Evolutionary conservation across 92 coral and sea anemone genomes (phyloP).

Genomic region (Diadumene lineata): DNA sequence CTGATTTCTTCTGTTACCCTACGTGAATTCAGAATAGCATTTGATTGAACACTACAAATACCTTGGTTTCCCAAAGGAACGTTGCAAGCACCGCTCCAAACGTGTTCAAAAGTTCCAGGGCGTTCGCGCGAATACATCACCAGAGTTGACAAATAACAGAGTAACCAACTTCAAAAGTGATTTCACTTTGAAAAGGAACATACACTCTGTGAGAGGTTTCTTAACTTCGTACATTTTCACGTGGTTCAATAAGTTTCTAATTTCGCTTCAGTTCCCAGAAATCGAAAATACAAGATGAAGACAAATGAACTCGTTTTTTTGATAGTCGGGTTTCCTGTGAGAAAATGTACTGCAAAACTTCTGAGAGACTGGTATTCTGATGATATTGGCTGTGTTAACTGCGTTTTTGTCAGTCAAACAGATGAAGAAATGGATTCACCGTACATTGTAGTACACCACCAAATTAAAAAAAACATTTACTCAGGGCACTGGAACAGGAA

Average conservation of each 20-base stretch:
- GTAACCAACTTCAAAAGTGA: not conserved
- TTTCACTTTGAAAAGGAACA: not conserved
- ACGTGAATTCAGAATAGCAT: not conserved
- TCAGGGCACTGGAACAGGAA: too few relatives aligned
- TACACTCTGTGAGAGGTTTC: not conserved
- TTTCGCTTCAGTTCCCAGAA: slow-evolving; percentile 4
- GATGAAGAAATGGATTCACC: too few relatives aligned
- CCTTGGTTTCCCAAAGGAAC: not conserved
- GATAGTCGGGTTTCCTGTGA: not conserved
- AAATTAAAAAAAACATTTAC: too few relatives aligned
- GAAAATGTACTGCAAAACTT: too few relatives aligned
- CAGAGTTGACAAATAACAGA: too few relatives aligned
- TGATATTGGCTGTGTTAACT: too few relatives aligned
- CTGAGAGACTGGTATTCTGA: too few relatives aligned
- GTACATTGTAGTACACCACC: too few relatives aligned
- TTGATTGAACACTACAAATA: not conserved
- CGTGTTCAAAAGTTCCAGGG: not conserved
- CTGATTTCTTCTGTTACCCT: not conserved
- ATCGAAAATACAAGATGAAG: not conserved
- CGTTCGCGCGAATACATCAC: not conserved
- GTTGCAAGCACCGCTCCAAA: not conserved
- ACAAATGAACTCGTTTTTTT: not conserved
- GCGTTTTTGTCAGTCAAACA: too few relatives aligned
- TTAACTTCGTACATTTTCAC: not conserved
- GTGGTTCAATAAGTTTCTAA: slow-evolving; percentile 6